phyloP scores from a whole-genome alignment of 1,140 invertebrate genomes.

The Drosophila nigromelanica region DNA sequence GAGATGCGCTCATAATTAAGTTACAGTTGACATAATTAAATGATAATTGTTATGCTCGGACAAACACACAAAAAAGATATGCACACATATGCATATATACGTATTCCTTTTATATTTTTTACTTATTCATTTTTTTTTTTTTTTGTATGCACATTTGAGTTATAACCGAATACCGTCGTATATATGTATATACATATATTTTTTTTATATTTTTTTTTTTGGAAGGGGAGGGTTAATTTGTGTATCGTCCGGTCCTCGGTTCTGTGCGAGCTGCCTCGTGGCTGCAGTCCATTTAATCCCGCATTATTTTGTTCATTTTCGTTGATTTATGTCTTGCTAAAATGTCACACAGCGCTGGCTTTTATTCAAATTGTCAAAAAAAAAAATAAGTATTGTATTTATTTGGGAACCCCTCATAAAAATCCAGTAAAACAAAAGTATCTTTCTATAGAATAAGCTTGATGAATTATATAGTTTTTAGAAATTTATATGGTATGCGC shows the following conservation, averaged over 20 bases:
- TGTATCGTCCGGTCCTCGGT: conserved; percentile 61
- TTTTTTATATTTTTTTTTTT: background rate
- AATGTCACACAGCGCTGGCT: conserved; percentile 60
- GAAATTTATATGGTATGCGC: conserved; percentile 1
- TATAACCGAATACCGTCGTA: conserved; percentile 10
- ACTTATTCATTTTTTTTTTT: conserved; percentile 25
- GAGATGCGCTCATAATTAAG: conserved; percentile 79
- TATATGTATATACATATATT: conserved; percentile 13
- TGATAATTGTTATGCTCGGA: conserved; percentile 72
- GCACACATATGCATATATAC: background rate
- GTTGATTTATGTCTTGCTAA: conserved; percentile 81
- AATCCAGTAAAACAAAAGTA: conserved; percentile 32
- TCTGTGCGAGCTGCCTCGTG: conserved; percentile 17
- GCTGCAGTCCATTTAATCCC: conserved; percentile 67
- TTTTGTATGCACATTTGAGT: conserved; percentile 33
- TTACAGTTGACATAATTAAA: conserved; percentile 83
- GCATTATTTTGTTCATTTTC: conserved; percentile 67
- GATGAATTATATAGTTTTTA: conserved; percentile 27
- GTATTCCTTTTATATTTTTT: too few relatives aligned
- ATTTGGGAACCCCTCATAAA: conserved; percentile 26
- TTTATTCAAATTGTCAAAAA: conserved; percentile 72
- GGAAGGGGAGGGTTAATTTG: conserved; percentile 66
- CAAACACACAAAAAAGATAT: conserved; percentile 9
- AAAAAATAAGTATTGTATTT: conserved; percentile 17
- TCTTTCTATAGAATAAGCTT: conserved; percentile 34